Evolutionary conservation across 30 jellyfish, hydroid and myxozoan species (phyloP).

Genomic region (Pseudorhiza aurosa): DNA sequence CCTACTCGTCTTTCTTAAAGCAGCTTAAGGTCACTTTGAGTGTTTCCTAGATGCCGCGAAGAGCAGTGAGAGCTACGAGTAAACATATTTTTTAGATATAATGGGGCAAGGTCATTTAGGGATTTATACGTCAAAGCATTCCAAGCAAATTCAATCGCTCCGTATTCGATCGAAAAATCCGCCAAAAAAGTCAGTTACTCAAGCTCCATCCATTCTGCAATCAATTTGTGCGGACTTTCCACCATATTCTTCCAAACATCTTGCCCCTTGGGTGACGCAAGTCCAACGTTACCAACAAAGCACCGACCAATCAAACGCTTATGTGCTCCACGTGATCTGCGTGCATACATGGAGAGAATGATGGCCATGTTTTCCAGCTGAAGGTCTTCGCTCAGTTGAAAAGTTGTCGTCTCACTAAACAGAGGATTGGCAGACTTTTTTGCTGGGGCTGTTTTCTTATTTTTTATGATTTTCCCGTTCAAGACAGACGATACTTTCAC

Average conservation of each 20-base stretch:
- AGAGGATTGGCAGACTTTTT: slow-evolving; percentile 47
- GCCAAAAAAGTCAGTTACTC: too few species aligned
- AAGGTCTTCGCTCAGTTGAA: slow-evolving; percentile 22
- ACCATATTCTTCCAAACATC: slow-evolving; percentile 79
- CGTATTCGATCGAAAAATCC: too few species aligned
- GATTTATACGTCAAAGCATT: too few species aligned
- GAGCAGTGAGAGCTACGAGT: too few species aligned
- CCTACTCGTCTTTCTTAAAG: too few species aligned
- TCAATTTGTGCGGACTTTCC: slow-evolving; percentile 40
- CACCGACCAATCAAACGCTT: slow-evolving; percentile 86
- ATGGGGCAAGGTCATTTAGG: too few species aligned
- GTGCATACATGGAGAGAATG: slow-evolving; percentile 36
- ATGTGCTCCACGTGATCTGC: slow-evolving; percentile 73
- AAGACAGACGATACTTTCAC: slow-evolving; percentile 55
- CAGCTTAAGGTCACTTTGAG: too few species aligned
- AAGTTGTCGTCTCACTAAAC: slow-evolving; percentile 55
- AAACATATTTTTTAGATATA: too few species aligned
- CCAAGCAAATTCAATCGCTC: too few species aligned
- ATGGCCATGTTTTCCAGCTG: slow-evolving; percentile 9
- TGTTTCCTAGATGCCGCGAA: too few species aligned
- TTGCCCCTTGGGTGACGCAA: slow-evolving; percentile 45
- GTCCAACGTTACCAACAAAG: slow-evolving; percentile 53
- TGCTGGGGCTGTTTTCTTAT: slow-evolving; percentile 51
- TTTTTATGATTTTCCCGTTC: slow-evolving; percentile 41
- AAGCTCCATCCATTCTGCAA: slow-evolving; percentile 78